A percentile compares a stretch with the other conserved stretches of the same genome.
Evolutionary conservation across 2,888 invertebrate species (phyloP).

Genomic region (Callyntrura guangdongensis): DNA sequence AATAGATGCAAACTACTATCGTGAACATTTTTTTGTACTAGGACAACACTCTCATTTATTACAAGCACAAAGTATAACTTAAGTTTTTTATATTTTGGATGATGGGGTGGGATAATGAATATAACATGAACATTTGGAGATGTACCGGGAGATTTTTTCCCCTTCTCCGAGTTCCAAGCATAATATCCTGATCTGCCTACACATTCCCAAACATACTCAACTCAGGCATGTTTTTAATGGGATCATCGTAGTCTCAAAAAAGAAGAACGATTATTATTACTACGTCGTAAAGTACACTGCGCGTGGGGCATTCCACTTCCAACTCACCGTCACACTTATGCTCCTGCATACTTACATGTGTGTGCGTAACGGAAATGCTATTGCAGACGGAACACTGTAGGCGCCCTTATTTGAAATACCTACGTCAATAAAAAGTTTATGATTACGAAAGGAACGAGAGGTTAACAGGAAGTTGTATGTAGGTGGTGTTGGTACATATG

Average conservation of each 20-base stretch:
- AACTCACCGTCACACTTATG: background rate
- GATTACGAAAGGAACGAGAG: too few relatives aligned
- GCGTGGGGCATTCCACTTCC: background rate
- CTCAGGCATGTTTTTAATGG: background rate
- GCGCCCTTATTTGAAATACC: too few relatives aligned
- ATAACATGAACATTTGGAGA: slow-evolving; percentile 4
- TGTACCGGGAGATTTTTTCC: background rate
- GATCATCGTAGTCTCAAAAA: background rate
- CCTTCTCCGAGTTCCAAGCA: slow-evolving; percentile 1
- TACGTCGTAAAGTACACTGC: background rate
- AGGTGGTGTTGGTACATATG: too few relatives aligned
- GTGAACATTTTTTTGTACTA: slow-evolving; percentile 41
- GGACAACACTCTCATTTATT: slow-evolving; percentile 50
- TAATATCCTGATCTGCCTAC: slow-evolving; percentile 1
- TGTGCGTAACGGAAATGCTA: too few relatives aligned
- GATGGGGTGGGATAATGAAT: slow-evolving; percentile 39
- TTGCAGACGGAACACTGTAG: too few relatives aligned
- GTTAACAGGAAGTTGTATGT: too few relatives aligned
- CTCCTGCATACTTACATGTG: background rate
- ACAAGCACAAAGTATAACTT: slow-evolving; percentile 39
- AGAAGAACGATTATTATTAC: slow-evolving; percentile 12
- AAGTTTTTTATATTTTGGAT: slow-evolving; percentile 39
- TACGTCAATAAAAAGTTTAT: too few relatives aligned
- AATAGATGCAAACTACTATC: slow-evolving; percentile 43
- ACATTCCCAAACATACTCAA: background rate